Conservation (phyloP, 2,888 invertebrate genomes). For the Thysanoteuthis rhombus region DNA sequence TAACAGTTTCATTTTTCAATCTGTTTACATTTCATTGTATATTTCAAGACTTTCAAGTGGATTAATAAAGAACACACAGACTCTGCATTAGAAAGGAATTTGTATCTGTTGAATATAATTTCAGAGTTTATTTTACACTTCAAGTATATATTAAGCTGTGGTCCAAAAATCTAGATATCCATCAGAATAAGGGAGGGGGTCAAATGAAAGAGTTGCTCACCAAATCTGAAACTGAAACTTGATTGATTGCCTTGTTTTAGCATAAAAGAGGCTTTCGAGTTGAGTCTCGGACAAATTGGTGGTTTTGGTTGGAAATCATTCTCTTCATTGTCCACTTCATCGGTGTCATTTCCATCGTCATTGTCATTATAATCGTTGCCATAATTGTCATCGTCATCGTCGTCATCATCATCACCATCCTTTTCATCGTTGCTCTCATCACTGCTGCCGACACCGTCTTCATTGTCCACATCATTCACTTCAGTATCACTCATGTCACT, state of each 20-base stretch:
- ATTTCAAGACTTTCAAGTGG: no score
- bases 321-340: slow-evolving; percentile 44
- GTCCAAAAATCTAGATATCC: no score
- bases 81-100: no score
- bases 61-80: no score
- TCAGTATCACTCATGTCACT: slow-evolving; percentile 38
- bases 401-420: slow-evolving; percentile 36
- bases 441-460: slow-evolving; percentile 38
- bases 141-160: no score
- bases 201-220: background rate
- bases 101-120: no score
- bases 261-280: slow-evolving; percentile 19
- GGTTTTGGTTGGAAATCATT: slow-evolving; percentile 34
- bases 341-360: slow-evolving; percentile 45
- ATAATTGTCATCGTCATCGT: slow-evolving; percentile 35
- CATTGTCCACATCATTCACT: slow-evolving; percentile 40
- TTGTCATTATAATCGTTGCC: slow-evolving; percentile 34
- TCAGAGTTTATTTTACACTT: no score
- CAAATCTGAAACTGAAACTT: background rate
- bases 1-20: no score
- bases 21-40: no score
- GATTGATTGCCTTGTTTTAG: slow-evolving; percentile 15
- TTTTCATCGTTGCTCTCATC: slow-evolving; percentile 37
- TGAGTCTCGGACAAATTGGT: slow-evolving; percentile 16
- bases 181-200: background rate